Percentiles rank a stretch among this genome's conserved stretches.
These are phyloP conservation scores for Brachyistius frenatus DNA, from an alignment of 2,113 vertebrate species.

Conservation along the genomic window DNA sequence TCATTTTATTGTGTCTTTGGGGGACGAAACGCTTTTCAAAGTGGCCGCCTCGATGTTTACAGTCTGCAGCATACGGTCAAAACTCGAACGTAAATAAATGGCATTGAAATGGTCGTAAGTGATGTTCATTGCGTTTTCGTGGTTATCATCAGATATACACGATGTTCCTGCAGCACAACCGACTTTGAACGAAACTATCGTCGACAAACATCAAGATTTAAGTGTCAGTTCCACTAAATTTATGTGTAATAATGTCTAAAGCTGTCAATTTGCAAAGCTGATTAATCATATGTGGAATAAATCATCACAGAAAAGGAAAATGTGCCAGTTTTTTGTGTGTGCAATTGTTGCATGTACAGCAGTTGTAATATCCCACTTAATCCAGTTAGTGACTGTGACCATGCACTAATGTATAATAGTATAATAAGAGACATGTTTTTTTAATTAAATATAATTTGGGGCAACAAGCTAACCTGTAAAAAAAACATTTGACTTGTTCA, in stretches of 20 bases:
- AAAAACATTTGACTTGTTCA: too few species aligned
- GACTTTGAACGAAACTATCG: constrained; percentile 2
- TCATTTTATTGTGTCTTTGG: not conserved
- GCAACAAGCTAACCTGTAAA: too few species aligned
- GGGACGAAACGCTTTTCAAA: not conserved
- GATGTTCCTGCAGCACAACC: constrained; percentile 15
- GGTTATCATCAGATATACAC: not conserved
- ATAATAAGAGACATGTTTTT: too few species aligned
- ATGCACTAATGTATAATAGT: too few species aligned
- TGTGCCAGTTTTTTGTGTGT: not conserved
- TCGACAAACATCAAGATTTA: not conserved
- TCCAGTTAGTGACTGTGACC: too few species aligned
- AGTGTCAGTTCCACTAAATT: not conserved
- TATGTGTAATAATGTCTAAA: not conserved
- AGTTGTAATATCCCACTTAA: too few species aligned
- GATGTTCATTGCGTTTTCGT: not conserved
- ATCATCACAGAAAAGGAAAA: not conserved
- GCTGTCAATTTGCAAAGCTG: not conserved
- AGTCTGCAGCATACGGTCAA: not conserved
- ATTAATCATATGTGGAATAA: not conserved
- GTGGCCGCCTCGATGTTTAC: constrained; percentile 1
- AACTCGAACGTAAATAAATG: not conserved
- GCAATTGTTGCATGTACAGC: not conserved
- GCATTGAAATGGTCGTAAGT: not conserved
- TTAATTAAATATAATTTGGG: too few species aligned